Base-by-base conservation (phyloP, 2,888 invertebrate genomes). In the Lysandra coridon region DNA sequence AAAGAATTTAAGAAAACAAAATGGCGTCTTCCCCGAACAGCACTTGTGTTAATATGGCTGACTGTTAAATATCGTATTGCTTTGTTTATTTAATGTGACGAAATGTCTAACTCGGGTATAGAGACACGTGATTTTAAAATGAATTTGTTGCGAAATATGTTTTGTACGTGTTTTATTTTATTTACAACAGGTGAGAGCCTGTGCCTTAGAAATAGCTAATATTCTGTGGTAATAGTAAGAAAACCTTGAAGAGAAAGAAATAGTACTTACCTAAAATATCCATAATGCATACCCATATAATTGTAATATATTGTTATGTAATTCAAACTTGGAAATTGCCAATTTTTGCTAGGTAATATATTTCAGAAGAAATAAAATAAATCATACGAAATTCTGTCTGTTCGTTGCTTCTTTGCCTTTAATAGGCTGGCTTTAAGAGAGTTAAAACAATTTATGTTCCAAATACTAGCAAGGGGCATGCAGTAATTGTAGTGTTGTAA, bases 41-140 rank as follows among this genome's bases (percentile, higher is more conserved):
- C 83, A 84, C 83, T 82, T 84, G 84, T 81, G 80, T 78, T 80
- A 78, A 79, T 80, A 76, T 73, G 37, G 80, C 82, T 83, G 83
- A 81, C 82, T 83, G 33, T 81, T 80, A 78, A 82, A 82, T 80
- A 79, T 84, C 81, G 74, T 37, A 69, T 81, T 81, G 78, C 79
- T 80, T 79, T 80, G 80, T 81, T 81, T 80, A 80, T 80, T 73
- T 64, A 78, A 60, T 79, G 60, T 79, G 79, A 75, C 79, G 75
- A 79, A 79, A 79, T 79, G 44, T 64, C 30, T 60, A 33, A 53
- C n/a, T 49, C 75, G 53, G 23, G 14, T 57, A 57, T 53, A 57
- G 33, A 76, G 33, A 76, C 69, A 69, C 57, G 53, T 76, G 76
- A 53, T 53, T 76, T 76, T 53, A 76, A 76, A 33, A 76, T 49